A percentile compares a stretch with the other conserved stretches of the same genome.
phyloP scores from a whole-genome alignment of 2,113 vertebrate genomes.

The Pardalotus punctatus region DNA sequence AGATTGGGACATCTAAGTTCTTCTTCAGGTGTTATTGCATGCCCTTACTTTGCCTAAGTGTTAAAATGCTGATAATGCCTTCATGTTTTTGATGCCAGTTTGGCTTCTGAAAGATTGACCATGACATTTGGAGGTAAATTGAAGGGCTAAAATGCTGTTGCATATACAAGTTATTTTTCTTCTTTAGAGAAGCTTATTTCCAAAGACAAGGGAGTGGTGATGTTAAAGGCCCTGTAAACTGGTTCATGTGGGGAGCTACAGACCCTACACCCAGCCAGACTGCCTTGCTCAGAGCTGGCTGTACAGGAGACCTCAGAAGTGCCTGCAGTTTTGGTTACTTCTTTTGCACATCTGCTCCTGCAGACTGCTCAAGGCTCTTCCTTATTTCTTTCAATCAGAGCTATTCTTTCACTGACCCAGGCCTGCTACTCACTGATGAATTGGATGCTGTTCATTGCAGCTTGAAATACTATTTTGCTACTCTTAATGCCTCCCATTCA shows the following conservation, averaged over 20 bases:
- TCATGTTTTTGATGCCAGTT: background rate
- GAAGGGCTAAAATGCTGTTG: background rate
- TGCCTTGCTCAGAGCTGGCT: background rate
- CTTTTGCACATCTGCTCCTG: slow-evolving; percentile 1
- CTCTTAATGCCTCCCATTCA: slow-evolving; percentile 48
- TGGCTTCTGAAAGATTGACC: background rate
- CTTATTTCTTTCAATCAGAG: slow-evolving; percentile 21
- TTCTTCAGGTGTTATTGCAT: background rate
- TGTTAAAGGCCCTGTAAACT: background rate
- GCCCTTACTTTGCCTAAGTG: background rate
- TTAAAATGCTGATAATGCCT: background rate
- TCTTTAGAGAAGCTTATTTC: background rate
- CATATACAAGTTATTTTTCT: background rate
- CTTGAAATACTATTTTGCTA: background rate
- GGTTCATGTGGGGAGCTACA: accelerated
- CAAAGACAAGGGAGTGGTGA: background rate
- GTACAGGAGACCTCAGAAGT: background rate
- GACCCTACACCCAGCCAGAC: background rate
- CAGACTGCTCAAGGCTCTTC: background rate
- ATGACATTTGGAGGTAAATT: background rate
- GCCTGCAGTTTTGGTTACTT: background rate
- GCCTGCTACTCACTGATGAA: slow-evolving; percentile 4
- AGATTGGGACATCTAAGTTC: background rate
- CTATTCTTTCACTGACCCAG: slow-evolving; percentile 11
- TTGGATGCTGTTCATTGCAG: slow-evolving; percentile 15